These are phyloP conservation scores for Eupithecia exiguata DNA, from an alignment of 2,888 invertebrate genomes.

Conservation along the genomic window DNA sequence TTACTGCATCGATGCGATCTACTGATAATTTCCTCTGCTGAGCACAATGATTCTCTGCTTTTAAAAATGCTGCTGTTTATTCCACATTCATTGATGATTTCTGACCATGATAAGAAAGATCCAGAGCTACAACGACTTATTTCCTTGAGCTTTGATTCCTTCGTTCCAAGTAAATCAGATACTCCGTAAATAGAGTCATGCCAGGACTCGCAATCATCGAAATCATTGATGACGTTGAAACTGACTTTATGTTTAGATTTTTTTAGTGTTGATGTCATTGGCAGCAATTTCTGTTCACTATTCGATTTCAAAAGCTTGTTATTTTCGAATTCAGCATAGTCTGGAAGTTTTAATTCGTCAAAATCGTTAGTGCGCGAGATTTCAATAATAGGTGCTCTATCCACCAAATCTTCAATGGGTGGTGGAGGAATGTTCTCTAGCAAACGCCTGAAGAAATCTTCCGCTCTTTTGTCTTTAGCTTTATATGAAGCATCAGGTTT, in stretches of 20 bases:
- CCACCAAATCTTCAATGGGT: slow-evolving; percentile 56
- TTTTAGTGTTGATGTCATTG: slow-evolving; percentile 68
- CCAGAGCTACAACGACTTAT: slow-evolving; percentile 47
- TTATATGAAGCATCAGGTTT: slow-evolving; percentile 30
- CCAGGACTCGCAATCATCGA: slow-evolving; percentile 63
- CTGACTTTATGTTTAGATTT: slow-evolving; percentile 59
- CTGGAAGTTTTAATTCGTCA: slow-evolving; percentile 62
- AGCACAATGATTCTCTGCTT: slow-evolving; percentile 51
- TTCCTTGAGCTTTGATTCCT: slow-evolving; percentile 32
- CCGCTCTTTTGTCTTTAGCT: slow-evolving; percentile 60
- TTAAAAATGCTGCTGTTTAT: slow-evolving; percentile 55
- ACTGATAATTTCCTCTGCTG: slow-evolving; percentile 62
- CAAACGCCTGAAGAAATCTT: slow-evolving; percentile 66
- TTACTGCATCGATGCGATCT: slow-evolving; percentile 55
- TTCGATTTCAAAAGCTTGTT: slow-evolving; percentile 54
- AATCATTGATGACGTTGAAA: slow-evolving; percentile 58
- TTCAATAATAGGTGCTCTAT: slow-evolving; percentile 37
- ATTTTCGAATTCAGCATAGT: slow-evolving; percentile 68
- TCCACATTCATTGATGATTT: slow-evolving; percentile 64
- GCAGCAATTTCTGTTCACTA: slow-evolving; percentile 47
- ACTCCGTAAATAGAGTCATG: slow-evolving; percentile 74
- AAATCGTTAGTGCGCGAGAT: slow-evolving; percentile 50
- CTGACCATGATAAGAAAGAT: slow-evolving; percentile 65
- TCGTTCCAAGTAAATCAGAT: slow-evolving; percentile 51
- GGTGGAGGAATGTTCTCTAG: slow-evolving; percentile 71